phyloP scores from a whole-genome alignment of 2,113 vertebrate species.

The Noturus placidus region DNA sequence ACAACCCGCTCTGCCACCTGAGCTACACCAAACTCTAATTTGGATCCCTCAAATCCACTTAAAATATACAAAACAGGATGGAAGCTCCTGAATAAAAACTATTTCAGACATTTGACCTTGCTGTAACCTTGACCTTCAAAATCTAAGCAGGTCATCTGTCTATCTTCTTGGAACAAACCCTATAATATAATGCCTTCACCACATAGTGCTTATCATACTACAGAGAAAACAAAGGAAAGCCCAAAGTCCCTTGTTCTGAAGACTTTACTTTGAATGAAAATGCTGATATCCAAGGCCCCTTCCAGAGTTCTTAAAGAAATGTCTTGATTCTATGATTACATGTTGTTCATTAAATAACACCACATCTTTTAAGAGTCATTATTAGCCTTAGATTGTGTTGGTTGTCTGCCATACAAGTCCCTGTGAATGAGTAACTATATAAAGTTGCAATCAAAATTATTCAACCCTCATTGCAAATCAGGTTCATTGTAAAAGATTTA shows the following conservation, averaged over 20 bases:
- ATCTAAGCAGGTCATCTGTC: not conserved
- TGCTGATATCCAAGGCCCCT: not conserved
- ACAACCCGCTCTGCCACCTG: too few species aligned
- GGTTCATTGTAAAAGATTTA: too few species aligned
- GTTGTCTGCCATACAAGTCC: not conserved
- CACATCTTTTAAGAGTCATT: not conserved
- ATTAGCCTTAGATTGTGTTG: not conserved
- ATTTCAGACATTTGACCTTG: not conserved
- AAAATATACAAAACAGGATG: not conserved
- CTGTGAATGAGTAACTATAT: not conserved
- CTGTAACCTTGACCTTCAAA: not conserved
- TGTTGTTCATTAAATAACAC: not conserved
- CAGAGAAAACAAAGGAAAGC: not conserved
- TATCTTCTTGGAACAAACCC: not conserved
- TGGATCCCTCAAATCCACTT: not conserved
- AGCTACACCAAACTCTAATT: too few species aligned
- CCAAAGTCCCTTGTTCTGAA: not conserved
- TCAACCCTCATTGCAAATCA: too few species aligned
- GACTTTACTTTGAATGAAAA: not conserved
- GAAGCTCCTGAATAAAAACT: not conserved
- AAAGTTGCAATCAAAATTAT: too few species aligned
- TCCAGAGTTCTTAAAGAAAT: not conserved
- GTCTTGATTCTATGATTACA: not conserved
- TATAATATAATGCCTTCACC: not conserved
- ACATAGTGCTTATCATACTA: not conserved